phyloP scores from a whole-genome alignment of 2,113 vertebrate species.

The Aptenodytes patagonicus region DNA sequence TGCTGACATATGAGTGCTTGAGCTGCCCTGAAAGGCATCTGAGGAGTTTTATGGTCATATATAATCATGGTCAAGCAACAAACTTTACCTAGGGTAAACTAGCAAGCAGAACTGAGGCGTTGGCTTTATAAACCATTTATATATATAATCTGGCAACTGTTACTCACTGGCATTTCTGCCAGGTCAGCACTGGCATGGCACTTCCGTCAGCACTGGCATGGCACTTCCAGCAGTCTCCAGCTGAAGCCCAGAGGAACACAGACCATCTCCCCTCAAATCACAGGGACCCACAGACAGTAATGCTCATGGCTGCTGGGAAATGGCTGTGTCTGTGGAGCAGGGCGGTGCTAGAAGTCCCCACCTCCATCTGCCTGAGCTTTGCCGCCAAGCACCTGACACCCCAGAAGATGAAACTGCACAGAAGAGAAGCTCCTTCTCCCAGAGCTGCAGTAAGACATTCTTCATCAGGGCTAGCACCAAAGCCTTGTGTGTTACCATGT shows the following conservation, averaged over 20 bases:
- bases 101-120: background rate
- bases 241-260: background rate
- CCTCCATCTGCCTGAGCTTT: background rate
- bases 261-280: background rate
- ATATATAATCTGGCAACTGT: background rate
- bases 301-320: background rate
- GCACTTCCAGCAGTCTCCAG: background rate
- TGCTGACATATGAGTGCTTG: background rate
- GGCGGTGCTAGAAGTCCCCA: background rate
- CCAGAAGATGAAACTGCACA: background rate
- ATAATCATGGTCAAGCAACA: background rate
- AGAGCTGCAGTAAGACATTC: background rate
- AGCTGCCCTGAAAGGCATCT: background rate
- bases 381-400: background rate
- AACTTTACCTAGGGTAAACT: background rate
- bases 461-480: background rate
- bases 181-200: background rate
- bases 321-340: background rate
- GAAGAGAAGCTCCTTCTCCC: background rate
- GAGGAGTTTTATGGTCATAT: background rate
- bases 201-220: background rate
- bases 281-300: background rate
- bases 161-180: background rate
- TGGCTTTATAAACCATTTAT: background rate
- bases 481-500: background rate